Conservation (phyloP, 2,888 invertebrate species). For the Heliconius cydno region DNA sequence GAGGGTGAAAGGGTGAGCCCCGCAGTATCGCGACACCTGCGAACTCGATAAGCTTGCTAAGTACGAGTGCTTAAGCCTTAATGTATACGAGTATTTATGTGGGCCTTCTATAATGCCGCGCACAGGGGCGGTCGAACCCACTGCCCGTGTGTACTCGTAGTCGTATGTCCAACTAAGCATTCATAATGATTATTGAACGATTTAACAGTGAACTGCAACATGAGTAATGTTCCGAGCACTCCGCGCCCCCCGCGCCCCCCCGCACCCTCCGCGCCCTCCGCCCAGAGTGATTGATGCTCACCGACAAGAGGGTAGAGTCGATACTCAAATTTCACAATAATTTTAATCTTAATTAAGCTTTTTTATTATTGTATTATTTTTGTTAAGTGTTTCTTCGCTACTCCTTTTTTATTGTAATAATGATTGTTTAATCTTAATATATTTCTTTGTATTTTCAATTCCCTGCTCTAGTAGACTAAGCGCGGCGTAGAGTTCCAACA, state of each 20-base stretch:
- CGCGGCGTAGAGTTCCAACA: too few relatives aligned
- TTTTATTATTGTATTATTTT: not conserved
- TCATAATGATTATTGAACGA: slow-evolving; percentile 6
- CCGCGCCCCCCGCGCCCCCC: slow-evolving; percentile 10
- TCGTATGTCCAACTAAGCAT: not conserved
- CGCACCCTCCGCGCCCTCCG: slow-evolving; percentile 8
- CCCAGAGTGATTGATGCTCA: slow-evolving; percentile 11
- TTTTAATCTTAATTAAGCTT: slow-evolving; percentile 4
- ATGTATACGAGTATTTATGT: slow-evolving; percentile 18
- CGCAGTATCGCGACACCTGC: slow-evolving; percentile 38
- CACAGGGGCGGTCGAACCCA: too few relatives aligned
- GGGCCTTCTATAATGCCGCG: not conserved
- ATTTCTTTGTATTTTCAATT: not conserved
- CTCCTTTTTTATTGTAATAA: not conserved
- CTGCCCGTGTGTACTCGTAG: not conserved
- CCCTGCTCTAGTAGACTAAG: too few relatives aligned
- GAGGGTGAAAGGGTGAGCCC: slow-evolving; percentile 26
- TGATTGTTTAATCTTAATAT: not conserved
- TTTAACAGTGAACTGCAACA: slow-evolving; percentile 4
- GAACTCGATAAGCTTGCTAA: slow-evolving; percentile 36
- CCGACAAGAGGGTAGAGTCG: slow-evolving; percentile 15
- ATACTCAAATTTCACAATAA: slow-evolving; percentile 19
- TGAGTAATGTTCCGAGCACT: slow-evolving; percentile 14
- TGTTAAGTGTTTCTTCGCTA: not conserved
- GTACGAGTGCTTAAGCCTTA: slow-evolving; percentile 14